A percentile compares a stretch with the other conserved stretches of the same genome.
Evolutionary conservation across 2,797 vertebrate genomes (phyloP).

Genomic region (Chelon auratus): DNA sequence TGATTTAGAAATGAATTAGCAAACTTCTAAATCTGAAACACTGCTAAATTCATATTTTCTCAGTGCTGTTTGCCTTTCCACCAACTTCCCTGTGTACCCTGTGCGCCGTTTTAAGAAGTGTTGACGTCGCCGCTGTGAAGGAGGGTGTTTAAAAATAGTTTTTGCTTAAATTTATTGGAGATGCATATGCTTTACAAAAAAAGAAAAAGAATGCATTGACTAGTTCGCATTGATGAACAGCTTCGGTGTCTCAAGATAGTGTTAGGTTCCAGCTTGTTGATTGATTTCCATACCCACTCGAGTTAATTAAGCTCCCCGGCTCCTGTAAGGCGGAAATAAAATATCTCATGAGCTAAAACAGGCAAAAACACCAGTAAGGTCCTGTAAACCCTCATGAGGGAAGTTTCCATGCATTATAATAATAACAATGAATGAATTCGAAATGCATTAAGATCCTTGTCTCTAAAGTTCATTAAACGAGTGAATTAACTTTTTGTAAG

Average conservation of each 20-base stretch:
- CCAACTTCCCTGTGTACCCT: neutral
- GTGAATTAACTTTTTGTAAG: constrained; percentile 10
- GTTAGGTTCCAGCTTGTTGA: neutral
- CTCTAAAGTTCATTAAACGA: neutral
- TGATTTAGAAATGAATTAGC: constrained; percentile 20
- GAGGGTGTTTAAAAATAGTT: neutral
- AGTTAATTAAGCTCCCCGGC: neutral
- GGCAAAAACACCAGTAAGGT: constrained; percentile 47
- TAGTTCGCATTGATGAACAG: neutral
- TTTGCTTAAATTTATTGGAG: neutral
- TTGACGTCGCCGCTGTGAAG: constrained; percentile 6
- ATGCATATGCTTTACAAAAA: neutral
- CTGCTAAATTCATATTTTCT: neutral
- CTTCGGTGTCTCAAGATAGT: neutral
- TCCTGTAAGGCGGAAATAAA: neutral
- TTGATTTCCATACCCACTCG: neutral
- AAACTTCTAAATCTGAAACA: constrained; percentile 19
- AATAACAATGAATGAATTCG: neutral
- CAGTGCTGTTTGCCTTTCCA: constrained; percentile 18
- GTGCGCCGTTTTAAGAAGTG: neutral
- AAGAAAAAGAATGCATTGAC: neutral
- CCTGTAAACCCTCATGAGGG: constrained; percentile 8
- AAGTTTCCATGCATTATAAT: neutral
- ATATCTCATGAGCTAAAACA: constrained; percentile 45
- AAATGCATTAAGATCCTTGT: neutral